Evolutionary conservation across 1,140 invertebrate species (phyloP).

Genomic region (Atta texana): DNA sequence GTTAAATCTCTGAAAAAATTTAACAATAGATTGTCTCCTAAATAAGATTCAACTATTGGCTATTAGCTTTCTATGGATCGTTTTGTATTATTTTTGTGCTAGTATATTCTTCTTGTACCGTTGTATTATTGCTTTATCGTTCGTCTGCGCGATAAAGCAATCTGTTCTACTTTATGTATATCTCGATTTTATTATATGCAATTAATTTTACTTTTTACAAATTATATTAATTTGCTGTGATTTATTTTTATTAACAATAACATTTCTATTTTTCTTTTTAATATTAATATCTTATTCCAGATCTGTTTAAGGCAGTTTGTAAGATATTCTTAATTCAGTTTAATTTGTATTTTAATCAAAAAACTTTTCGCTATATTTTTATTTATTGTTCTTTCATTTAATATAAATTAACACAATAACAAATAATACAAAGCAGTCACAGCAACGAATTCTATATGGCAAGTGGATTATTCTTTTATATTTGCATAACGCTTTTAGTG

Average conservation of each 20-base stretch:
- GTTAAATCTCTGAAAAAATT: conserved; percentile 27
- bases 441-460: conserved; percentile 24
- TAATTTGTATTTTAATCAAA: conserved; percentile 23
- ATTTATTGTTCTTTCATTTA: background rate
- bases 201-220: conserved; percentile 1
- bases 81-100: conserved; percentile 12
- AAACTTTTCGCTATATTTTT: background rate
- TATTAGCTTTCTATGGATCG: conserved; percentile 37
- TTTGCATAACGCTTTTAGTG: conserved; percentile 59
- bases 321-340: conserved; percentile 6
- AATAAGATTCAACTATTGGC: conserved; percentile 18
- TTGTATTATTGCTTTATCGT: background rate
- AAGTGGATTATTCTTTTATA: conserved; percentile 16
- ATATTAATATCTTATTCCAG: background rate
- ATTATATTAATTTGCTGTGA: background rate
- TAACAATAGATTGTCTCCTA: conserved; percentile 35
- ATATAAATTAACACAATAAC: conserved; percentile 45
- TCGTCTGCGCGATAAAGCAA: conserved; percentile 7
- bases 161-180: conserved; percentile 1
- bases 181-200: background rate
- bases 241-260: conserved; percentile 20
- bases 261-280: conserved; percentile 32
- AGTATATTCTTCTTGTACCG: background rate
- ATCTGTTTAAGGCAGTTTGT: conserved; percentile 8
- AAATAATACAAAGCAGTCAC: conserved; percentile 21